phyloP scores from a whole-genome alignment of 2,113 vertebrate species.

The Mungos mungo region DNA sequence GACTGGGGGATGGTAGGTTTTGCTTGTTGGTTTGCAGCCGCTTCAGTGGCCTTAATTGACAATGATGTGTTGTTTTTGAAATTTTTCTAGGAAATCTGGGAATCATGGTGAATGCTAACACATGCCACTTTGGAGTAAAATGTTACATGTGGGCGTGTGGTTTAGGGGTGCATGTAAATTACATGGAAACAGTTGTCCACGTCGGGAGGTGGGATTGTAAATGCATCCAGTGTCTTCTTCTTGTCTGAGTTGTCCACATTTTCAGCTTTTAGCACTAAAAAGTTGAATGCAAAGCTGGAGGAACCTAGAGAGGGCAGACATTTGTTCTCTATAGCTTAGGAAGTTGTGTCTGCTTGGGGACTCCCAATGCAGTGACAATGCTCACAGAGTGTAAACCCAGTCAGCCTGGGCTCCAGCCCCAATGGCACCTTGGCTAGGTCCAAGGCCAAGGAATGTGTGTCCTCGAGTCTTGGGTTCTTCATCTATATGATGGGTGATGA shows the following conservation, averaged over 20 bases:
- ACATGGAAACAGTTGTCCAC: neutral
- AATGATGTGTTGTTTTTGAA: slow-evolving; percentile 27
- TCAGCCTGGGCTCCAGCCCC: neutral
- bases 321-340: neutral
- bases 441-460: neutral
- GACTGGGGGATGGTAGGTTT: neutral
- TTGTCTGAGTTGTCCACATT: neutral
- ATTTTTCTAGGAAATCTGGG: slow-evolving; percentile 39
- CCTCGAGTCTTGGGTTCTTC: neutral
- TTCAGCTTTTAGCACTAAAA: neutral
- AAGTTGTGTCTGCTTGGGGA: neutral
- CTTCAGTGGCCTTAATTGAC: neutral
- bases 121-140: neutral
- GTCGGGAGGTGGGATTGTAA: neutral
- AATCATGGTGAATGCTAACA: neutral
- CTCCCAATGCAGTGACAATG: accelerated
- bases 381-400: neutral
- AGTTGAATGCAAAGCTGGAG: neutral
- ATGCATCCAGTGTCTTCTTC: neutral
- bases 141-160: neutral
- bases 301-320: neutral
- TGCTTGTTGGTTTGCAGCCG: neutral
- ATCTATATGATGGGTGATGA: neutral
- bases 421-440: neutral
- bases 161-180: neutral